A percentile compares a stretch with the other conserved stretches of the same genome.
These are phyloP conservation scores for Leptoteleia sp. DNA, from an alignment of 1,140 invertebrate species.

Conservation along the genomic window DNA sequence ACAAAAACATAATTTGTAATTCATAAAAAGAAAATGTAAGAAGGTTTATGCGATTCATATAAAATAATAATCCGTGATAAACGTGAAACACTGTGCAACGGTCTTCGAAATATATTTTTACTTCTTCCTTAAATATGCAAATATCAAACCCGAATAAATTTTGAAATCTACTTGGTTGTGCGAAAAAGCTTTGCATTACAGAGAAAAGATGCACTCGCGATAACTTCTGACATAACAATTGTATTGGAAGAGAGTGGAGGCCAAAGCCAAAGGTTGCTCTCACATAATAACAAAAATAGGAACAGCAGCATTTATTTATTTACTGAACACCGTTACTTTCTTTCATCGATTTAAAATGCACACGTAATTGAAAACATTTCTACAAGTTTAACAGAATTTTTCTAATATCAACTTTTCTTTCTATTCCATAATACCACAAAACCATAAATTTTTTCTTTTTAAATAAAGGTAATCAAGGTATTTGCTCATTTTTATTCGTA, in stretches of 20 bases:
- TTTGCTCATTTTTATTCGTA: too few relatives aligned
- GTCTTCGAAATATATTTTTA: conserved; percentile 24
- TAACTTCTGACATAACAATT: conserved; percentile 39
- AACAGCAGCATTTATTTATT: conserved; percentile 15
- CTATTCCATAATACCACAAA: too few relatives aligned
- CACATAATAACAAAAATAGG: conserved; percentile 21
- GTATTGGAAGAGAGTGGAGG: conserved; percentile 19
- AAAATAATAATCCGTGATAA: conserved; percentile 2
- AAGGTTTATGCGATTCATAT: neutral
- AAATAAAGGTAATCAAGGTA: too few relatives aligned
- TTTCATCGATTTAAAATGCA: neutral
- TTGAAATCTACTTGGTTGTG: conserved; percentile 21
- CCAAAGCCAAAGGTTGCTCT: conserved; percentile 23
- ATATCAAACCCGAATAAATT: conserved; percentile 28
- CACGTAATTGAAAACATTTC: too few relatives aligned
- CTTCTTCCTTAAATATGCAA: conserved; percentile 37
- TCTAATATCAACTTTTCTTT: too few relatives aligned
- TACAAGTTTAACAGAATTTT: too few relatives aligned
- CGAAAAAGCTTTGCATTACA: conserved; percentile 15
- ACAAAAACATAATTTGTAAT: too few relatives aligned
- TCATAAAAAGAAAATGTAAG: too few relatives aligned
- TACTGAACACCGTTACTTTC: neutral
- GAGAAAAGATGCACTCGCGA: conserved; percentile 37
- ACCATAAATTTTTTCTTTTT: too few relatives aligned
- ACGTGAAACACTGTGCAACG: conserved; percentile 7